Percentiles rank a stretch among this genome's conserved stretches.
Evolutionary conservation across 2,797 vertebrate species (phyloP).

Genomic region (Chrysocyon brachyurus): DNA sequence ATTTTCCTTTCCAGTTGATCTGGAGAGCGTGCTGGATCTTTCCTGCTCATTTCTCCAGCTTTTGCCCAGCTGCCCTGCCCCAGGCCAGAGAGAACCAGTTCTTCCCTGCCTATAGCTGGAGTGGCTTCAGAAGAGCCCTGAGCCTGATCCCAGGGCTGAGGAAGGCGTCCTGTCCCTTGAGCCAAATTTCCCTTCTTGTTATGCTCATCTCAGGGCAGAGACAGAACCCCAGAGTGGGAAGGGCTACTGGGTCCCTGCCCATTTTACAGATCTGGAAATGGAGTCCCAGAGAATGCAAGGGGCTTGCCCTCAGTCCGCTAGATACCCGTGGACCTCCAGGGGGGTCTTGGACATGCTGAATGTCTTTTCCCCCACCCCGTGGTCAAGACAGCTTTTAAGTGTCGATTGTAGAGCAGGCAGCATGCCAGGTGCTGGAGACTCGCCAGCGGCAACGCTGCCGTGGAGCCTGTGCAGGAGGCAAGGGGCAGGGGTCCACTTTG

Average conservation of each 20-base stretch:
- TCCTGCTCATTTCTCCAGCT: neutral
- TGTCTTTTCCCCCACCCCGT: neutral
- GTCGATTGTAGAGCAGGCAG: neutral
- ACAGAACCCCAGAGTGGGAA: neutral
- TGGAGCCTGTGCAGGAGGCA: neutral
- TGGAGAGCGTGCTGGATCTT: neutral
- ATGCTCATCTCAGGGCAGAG: neutral
- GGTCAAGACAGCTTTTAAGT: neutral
- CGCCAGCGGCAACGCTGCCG: neutral
- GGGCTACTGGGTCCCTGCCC: neutral
- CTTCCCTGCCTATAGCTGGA: neutral
- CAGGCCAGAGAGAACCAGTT: neutral
- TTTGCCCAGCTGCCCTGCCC: neutral
- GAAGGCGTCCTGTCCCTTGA: neutral
- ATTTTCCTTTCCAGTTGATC: neutral
- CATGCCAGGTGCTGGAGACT: neutral
- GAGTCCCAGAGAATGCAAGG: neutral
- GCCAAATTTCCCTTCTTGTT: neutral
- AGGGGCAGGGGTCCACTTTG: neutral
- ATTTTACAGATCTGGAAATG: slow-evolving; percentile 8
- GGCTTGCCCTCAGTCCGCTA: neutral
- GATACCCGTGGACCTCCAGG: neutral
- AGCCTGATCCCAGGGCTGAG: neutral
- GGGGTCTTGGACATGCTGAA: neutral
- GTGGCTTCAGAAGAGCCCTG: neutral